These are phyloP conservation scores for Takifugu flavidus DNA, from an alignment of 2,113 vertebrate species.

Conservation along the genomic window DNA sequence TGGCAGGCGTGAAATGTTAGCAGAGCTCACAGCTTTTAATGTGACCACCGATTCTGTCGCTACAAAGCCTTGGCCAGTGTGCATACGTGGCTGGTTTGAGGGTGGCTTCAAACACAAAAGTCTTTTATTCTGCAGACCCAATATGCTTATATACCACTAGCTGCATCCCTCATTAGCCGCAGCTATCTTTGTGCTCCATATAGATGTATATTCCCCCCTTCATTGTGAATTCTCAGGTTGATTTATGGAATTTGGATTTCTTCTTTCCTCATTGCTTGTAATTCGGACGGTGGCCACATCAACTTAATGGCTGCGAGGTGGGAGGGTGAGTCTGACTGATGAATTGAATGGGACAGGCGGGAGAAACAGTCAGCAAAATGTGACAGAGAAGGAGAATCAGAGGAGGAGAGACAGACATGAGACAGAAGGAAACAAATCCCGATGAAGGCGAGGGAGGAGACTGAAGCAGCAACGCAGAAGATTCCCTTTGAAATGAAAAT, in stretches of 20 bases:
- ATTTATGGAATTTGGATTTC: slow-evolving; percentile 7
- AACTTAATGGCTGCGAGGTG: not conserved
- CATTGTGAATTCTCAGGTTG: slow-evolving; percentile 17
- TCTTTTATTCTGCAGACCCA: slow-evolving; percentile 47
- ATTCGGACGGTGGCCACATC: not conserved
- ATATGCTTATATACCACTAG: slow-evolving; percentile 43
- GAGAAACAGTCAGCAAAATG: not conserved
- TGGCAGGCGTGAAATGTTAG: slow-evolving; percentile 15
- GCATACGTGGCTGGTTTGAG: slow-evolving; percentile 3
- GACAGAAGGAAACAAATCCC: not conserved
- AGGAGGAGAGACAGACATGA: not conserved
- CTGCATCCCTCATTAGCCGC: slow-evolving; percentile 44
- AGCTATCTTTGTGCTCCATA: not conserved
- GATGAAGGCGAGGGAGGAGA: too few species aligned
- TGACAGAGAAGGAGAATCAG: not conserved
- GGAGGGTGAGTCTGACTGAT: not conserved
- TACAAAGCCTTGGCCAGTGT: slow-evolving; percentile 28
- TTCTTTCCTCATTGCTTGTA: not conserved
- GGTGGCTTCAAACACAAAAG: slow-evolving; percentile 53
- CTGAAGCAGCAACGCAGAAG: too few species aligned
- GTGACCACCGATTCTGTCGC: slow-evolving; percentile 33
- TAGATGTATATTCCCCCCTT: slow-evolving; percentile 3
- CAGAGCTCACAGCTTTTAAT: slow-evolving; percentile 23
- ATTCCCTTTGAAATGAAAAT: too few species aligned
- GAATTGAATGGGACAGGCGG: slow-evolving; percentile 1